Conservation (phyloP, 2,113 vertebrate genomes). For the human region GRCh38 chr18:29504001-29504500, state of each 20-base stretch:
- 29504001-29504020: background rate
- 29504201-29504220: accelerated
- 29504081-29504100: background rate
- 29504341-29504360: background rate
- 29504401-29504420: background rate
- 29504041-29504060: background rate
- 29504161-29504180: too few species aligned
- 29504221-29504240: background rate
- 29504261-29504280: background rate
- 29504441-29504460: background rate
- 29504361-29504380: background rate
- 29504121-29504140: background rate
- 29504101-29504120: background rate
- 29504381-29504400: background rate
- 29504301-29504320: background rate
- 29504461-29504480: background rate
- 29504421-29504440: background rate
- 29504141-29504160: background rate
- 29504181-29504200: too few species aligned
- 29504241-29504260: background rate
- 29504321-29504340: background rate
- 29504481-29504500: background rate
- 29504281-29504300: background rate
- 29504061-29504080: background rate
- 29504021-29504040: background rate